These are phyloP conservation scores for Vidua chalybeata DNA, from an alignment of 2,113 vertebrate genomes.

Conservation along the genomic window DNA sequence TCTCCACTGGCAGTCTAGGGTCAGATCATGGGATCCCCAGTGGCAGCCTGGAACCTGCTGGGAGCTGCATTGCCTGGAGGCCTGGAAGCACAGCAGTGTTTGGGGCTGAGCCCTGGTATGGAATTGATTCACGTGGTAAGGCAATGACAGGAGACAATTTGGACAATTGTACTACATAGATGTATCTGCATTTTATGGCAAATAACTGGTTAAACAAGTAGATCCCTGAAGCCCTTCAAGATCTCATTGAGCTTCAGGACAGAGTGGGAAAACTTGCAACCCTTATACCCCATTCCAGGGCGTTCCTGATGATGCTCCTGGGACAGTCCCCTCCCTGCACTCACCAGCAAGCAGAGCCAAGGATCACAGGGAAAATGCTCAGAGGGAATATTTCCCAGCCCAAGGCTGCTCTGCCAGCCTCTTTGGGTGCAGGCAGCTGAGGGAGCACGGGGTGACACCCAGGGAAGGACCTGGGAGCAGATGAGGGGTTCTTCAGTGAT, in stretches of 20 bases:
- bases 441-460: background rate
- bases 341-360: background rate
- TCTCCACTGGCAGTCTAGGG: background rate
- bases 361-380: background rate
- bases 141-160: background rate
- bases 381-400: background rate
- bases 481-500: background rate
- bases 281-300: background rate
- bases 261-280: background rate
- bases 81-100: background rate
- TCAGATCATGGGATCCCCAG: background rate
- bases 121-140: background rate
- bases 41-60: background rate
- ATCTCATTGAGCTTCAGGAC: background rate
- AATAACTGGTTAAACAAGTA: background rate
- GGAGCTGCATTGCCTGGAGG: background rate
- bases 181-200: background rate
- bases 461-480: background rate
- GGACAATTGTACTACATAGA: background rate
- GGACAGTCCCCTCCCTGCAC: background rate
- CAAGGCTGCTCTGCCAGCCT: background rate
- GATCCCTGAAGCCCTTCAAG: background rate
- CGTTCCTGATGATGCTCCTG: accelerated
- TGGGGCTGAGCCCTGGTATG: background rate
- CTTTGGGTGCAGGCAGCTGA: background rate